Percentiles rank a stretch among this genome's conserved stretches.
These are phyloP conservation scores for Dendrocincla fuliginosa DNA, from an alignment of 2,797 vertebrate genomes.

Conservation along the genomic window DNA sequence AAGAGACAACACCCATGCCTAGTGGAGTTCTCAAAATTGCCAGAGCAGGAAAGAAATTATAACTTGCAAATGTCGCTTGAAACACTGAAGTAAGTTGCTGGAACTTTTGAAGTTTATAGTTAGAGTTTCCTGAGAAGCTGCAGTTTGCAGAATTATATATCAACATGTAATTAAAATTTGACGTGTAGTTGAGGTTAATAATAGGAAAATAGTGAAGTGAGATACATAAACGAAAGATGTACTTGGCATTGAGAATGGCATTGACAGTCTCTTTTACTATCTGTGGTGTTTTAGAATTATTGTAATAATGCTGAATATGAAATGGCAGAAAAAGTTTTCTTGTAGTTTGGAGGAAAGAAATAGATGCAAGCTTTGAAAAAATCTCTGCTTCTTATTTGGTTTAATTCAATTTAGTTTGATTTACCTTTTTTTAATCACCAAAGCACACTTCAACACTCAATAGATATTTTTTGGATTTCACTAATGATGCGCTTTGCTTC, in stretches of 20 bases:
- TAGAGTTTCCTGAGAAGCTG: not conserved
- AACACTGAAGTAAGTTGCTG: conserved; percentile 89
- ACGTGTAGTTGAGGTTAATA: not conserved
- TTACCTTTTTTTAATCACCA: not conserved
- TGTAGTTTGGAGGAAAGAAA: not conserved
- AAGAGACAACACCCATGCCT: conserved; percentile 94
- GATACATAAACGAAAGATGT: not conserved
- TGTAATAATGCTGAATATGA: not conserved
- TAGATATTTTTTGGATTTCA: not conserved
- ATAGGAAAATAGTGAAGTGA: not conserved
- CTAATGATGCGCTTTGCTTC: not conserved
- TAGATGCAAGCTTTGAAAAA: not conserved
- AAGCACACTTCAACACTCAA: not conserved
- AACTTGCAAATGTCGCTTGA: conserved; percentile 97
- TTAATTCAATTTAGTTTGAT: not conserved
- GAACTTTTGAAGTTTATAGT: not conserved
- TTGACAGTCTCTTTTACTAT: not conserved
- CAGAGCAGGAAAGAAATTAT: conserved; percentile 94
- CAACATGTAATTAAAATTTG: not conserved
- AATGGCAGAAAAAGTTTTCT: not conserved
- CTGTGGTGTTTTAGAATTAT: not conserved
- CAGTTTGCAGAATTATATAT: not conserved
- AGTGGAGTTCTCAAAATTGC: conserved; percentile 92
- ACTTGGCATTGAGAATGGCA: not conserved
- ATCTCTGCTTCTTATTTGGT: not conserved